phyloP scores from a whole-genome alignment of 2,888 invertebrate species.

The Taenaris catops region DNA sequence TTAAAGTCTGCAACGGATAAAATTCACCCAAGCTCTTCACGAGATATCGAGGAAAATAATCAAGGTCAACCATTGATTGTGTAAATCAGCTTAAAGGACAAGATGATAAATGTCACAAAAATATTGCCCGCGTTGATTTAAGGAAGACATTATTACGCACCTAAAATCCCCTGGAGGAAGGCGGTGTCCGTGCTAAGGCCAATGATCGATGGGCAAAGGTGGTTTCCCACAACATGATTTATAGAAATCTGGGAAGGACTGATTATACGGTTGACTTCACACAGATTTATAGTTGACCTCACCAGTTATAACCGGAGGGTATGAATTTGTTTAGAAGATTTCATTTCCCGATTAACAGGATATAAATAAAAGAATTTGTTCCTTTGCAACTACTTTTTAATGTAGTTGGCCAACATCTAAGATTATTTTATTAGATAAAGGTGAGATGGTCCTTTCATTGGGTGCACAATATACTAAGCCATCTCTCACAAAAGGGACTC shows the following conservation, averaged over 20 bases:
- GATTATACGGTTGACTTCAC: constrained; percentile 34
- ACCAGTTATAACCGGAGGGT: constrained; percentile 12
- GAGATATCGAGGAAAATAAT: too few species aligned
- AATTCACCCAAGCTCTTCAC: too few species aligned
- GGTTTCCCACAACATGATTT: constrained; percentile 32
- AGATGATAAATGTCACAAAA: too few species aligned
- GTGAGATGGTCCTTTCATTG: too few species aligned
- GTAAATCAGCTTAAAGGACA: too few species aligned
- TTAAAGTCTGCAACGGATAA: too few species aligned
- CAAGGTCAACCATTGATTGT: too few species aligned
- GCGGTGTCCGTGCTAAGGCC: background rate
- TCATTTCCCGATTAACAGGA: background rate
- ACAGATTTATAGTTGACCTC: constrained; percentile 33
- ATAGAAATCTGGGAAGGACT: constrained; percentile 27
- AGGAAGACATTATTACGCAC: constrained; percentile 1
- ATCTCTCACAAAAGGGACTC: too few species aligned
- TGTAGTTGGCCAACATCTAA: too few species aligned
- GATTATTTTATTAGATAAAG: too few species aligned
- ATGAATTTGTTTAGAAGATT: constrained; percentile 2
- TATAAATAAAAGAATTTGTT: background rate
- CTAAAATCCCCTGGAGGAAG: constrained; percentile 12
- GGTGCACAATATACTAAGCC: too few species aligned
- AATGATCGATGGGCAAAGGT: constrained; percentile 29
- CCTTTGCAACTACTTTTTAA: too few species aligned
- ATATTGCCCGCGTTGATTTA: background rate